Evolutionary conservation across 1,140 invertebrate genomes (phyloP), one percentile per base, ranked within the genome.

Genomic region (Dendrolimus kikuchii): DNA sequence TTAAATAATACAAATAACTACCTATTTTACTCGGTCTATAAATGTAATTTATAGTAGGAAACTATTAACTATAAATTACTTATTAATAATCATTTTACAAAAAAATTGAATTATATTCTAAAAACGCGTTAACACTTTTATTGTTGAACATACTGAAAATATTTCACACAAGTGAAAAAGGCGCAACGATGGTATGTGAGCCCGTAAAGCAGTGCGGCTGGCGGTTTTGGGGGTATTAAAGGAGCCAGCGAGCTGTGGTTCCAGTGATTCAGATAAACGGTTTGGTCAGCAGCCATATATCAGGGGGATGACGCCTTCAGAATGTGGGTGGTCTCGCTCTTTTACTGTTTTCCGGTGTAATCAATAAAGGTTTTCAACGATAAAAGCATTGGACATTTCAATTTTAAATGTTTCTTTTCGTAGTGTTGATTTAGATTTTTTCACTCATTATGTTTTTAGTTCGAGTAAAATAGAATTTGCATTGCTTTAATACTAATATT

Each of bases 231-330:
- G 59, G 59, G 54, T 63, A 66, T 72, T 74, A 71, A 72, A 73
- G 66, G 59, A 71, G 61, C 66, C 55, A 73, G 60, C 57, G 66
- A 66, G 64, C 60, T 67, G 66, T 69, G 66, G 69, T 53, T 65
- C 62, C 64, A 71, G 62, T 78, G 77, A 78, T 80, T 82, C 73
- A 69, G 77, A 80, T 77, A 81, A 80, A 71, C 71, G 76, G 70
- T 79, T 66, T 49, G 71, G 71, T 77, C 77, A 74, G 68, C 72
- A 69, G 38, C 66, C 66, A 67, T 82, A 78, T 77, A 77, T 76
- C 68, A 74, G 61, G 45, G 55, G 52, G 60, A 75, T 71, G 73
- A 75, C 62, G 63, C 60, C 57, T 57, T 51, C 51, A 61, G 67
- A 64, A 68, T 71, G 61, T 64, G 66, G 60, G 59, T 51, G 46